phyloP scores from a whole-genome alignment of 2,797 vertebrate species.

The Pipistrellus pipistrellus region DNA sequence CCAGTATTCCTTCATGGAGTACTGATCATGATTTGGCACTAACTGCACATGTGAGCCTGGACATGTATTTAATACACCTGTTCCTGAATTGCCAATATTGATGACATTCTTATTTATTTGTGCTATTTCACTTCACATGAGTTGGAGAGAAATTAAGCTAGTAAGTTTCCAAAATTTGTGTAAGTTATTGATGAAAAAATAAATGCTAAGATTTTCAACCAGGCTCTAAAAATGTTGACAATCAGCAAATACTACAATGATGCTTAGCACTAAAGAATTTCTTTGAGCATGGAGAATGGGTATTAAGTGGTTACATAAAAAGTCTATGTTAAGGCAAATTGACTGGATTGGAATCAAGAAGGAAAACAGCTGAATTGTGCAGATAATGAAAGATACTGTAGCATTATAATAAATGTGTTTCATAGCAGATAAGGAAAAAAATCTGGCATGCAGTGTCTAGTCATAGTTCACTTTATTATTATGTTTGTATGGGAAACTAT shows the following conservation, averaged over 20 bases:
- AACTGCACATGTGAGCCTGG: not conserved
- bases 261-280: not conserved
- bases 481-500: not conserved
- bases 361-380: not conserved
- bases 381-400: not conserved
- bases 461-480: not conserved
- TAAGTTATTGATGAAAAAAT: constrained; percentile 48
- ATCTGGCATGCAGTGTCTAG: not conserved
- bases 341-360: not conserved
- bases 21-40: not conserved
- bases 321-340: not conserved
- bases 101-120: constrained; percentile 52
- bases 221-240: constrained; percentile 41
- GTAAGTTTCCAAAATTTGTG: constrained; percentile 66
- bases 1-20: not conserved
- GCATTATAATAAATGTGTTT: constrained; percentile 1
- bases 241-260: not conserved
- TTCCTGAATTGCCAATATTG: constrained; percentile 20
- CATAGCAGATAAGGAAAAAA: not conserved
- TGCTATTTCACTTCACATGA: constrained; percentile 66
- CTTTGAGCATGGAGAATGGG: not conserved
- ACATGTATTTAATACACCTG: constrained; percentile 21
- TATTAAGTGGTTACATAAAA: not conserved
- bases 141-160: constrained; percentile 72
- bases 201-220: constrained; percentile 40